Percentiles rank a stretch among this genome's conserved stretches.
Evolutionary conservation across 2,888 invertebrate genomes (phyloP).

Genomic region (Stenolophus ochropezus): DNA sequence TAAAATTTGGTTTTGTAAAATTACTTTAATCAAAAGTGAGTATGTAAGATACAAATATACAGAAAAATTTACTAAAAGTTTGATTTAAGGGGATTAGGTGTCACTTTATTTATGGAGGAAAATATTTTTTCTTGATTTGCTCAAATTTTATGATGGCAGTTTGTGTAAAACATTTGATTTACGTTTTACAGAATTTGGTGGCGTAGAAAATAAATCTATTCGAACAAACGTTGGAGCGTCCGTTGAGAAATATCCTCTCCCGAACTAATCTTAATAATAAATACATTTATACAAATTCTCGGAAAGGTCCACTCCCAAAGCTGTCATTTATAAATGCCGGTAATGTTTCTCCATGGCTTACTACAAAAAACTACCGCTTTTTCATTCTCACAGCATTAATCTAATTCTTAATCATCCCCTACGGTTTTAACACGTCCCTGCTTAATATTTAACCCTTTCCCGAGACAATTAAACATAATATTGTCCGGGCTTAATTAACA

Average conservation of each 20-base stretch:
- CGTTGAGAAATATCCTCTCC: neutral
- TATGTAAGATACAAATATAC: too few relatives aligned
- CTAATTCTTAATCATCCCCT: constrained; percentile 53
- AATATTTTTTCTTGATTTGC: too few relatives aligned
- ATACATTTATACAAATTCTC: constrained; percentile 28
- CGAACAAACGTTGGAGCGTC: neutral
- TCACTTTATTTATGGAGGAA: too few relatives aligned
- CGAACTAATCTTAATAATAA: constrained; percentile 14
- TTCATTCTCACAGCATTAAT: constrained; percentile 45
- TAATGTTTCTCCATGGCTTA: constrained; percentile 10
- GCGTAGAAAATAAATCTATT: neutral
- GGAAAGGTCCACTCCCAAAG: constrained; percentile 4
- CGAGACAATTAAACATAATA: constrained; percentile 46
- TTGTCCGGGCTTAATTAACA: constrained; percentile 55
- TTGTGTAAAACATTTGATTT: neutral
- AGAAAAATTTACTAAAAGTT: too few relatives aligned
- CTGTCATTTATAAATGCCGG: constrained; percentile 37
- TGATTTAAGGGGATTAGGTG: too few relatives aligned
- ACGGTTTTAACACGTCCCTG: constrained; percentile 48
- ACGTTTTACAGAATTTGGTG: neutral
- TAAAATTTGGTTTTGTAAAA: too few relatives aligned
- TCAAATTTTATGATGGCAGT: too few relatives aligned
- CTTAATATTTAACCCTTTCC: constrained; percentile 47
- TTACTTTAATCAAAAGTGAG: too few relatives aligned
- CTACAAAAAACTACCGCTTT: constrained; percentile 26